Evolutionary conservation across 1,140 invertebrate genomes (phyloP), one percentile per base, ranked within the genome.

Genomic region (Hylyphantes graminicola): DNA sequence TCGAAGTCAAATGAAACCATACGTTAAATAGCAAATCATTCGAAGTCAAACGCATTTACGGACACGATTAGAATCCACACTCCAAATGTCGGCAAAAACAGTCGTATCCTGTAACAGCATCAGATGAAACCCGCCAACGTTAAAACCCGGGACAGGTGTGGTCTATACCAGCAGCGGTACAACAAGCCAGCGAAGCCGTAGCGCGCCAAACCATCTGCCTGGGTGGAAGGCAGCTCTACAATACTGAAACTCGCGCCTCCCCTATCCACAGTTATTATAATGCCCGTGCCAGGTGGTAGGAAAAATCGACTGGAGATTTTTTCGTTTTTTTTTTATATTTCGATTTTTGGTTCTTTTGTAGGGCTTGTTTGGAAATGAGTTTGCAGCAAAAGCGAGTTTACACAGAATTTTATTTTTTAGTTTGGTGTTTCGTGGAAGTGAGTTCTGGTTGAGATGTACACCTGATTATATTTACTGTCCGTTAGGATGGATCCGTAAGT

Each of bases 241-340:
- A 59, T 59, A 54, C 68, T 53, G 15, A 51, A 51, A 48, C 67
- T 13, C 48, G 8, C n/a, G 50, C 50, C 21, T 61, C 59, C 57
- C 54, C 74, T 17, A 19, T 76, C 74, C 59, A 61, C 59, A 76
- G 74, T 76, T 76, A 76, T 76, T 76, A 61, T 76, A 76, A 64
- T 76, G 57, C 57, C 74, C 48, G 2, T 64, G 74, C 74, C 74
- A 76, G 74, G 74, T 76, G 74, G 72, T 35, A 48, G 13, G n/a
- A 19, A 65, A 74, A 35, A 35, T 17, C 54, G 51, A 53, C 54
- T 70, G n/a, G n/a, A n/a, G n/a, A n/a, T n/a, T 70, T 53, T 53
- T 17, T 15, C 54, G 11, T 70, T 65, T 65, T 12, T 19, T 19
- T 7, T 70, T 70, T 74, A 55, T 74, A 57, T 59, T 74, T 57